Conservation (phyloP, 2,888 invertebrate genomes). For the Agriopis marginaria region DNA sequence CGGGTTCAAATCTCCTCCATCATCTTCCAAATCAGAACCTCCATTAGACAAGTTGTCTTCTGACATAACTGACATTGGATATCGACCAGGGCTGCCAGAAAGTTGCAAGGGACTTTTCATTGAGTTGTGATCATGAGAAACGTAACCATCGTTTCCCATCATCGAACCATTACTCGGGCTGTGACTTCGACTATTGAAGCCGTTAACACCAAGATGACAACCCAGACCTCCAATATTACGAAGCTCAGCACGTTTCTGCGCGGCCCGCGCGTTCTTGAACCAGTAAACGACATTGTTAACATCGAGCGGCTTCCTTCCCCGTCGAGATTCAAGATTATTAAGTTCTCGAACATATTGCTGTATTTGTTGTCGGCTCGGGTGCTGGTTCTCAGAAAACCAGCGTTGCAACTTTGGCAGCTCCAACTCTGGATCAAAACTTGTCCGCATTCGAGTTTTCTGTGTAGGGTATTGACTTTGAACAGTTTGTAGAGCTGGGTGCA, state of each 20-base stretch:
- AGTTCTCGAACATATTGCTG: slow-evolving; percentile 97
- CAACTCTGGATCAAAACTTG: slow-evolving; percentile 98
- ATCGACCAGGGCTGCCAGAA: slow-evolving; percentile 84
- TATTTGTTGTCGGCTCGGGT: slow-evolving; percentile 98
- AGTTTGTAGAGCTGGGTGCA: slow-evolving; percentile 92
- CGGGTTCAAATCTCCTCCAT: slow-evolving; percentile 84
- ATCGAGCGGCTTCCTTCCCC: slow-evolving; percentile 97
- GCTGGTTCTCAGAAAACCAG: slow-evolving; percentile 99
- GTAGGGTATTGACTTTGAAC: slow-evolving; percentile 92
- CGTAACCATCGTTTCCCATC: slow-evolving; percentile 87
- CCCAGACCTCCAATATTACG: slow-evolving; percentile 87
- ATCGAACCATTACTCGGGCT: slow-evolving; percentile 88
- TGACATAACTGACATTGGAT: slow-evolving; percentile 88
- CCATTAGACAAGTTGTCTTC: slow-evolving; percentile 89
- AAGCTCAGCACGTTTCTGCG: slow-evolving; percentile 96
- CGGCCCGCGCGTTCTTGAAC: slow-evolving; percentile 99
- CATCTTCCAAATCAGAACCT: slow-evolving; percentile 90
- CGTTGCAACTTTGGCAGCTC: slow-evolving; percentile 98
- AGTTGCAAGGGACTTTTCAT: slow-evolving; percentile 88
- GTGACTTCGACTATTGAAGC: slow-evolving; percentile 88
- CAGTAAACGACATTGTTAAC: slow-evolving; percentile 98
- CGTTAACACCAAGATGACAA: slow-evolving; percentile 88
- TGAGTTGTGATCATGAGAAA: slow-evolving; percentile 84
- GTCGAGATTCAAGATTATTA: slow-evolving; percentile 96
- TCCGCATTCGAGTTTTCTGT: slow-evolving; percentile 97